Percentiles rank a stretch among this genome's conserved stretches.
phyloP scores from a whole-genome alignment of 2,888 invertebrate species.

The Drosophila peninsularis region DNA sequence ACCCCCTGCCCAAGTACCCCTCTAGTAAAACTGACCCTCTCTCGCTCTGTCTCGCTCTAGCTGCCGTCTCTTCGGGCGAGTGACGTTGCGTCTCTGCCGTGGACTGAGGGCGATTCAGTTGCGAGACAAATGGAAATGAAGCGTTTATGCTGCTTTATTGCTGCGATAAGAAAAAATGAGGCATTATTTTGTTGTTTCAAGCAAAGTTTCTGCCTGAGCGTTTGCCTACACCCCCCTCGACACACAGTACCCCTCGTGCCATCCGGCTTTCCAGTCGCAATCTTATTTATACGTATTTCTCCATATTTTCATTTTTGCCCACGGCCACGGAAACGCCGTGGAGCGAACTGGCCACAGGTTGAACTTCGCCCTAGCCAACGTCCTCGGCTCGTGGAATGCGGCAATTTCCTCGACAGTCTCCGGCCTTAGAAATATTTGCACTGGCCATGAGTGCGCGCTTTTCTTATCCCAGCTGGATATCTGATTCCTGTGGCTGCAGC shows the following conservation, averaged over 20 bases:
- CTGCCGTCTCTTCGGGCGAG: conserved; percentile 29
- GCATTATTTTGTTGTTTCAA: conserved; percentile 76
- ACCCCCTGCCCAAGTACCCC: conserved; percentile 5
- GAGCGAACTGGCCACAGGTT: conserved; percentile 73
- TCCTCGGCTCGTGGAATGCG: conserved; percentile 55
- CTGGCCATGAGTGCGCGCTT: conserved; percentile 70
- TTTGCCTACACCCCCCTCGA: conserved; percentile 26
- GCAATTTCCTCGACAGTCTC: conserved; percentile 72
- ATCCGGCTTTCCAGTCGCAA: conserved; percentile 21
- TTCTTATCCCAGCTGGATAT: conserved; percentile 46
- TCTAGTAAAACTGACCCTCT: not conserved
- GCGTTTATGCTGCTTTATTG: conserved; percentile 84
- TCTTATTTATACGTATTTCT: conserved; percentile 62
- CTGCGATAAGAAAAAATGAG: conserved; percentile 82
- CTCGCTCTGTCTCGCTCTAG: not conserved
- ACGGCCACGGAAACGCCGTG: conserved; percentile 54
- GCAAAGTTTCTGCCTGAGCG: conserved; percentile 53
- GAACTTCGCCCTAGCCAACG: conserved; percentile 31
- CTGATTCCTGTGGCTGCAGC: conserved; percentile 35
- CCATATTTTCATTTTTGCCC: conserved; percentile 61
- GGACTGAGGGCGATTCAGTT: conserved; percentile 69
- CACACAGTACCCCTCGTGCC: not conserved
- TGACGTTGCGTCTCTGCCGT: conserved; percentile 65
- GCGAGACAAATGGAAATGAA: conserved; percentile 83
- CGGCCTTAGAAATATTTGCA: conserved; percentile 58